A percentile compares a stretch with the other conserved stretches of the same genome.
Conservation (phyloP, 2,113 vertebrate species). For the Notechis scutatus region DNA sequence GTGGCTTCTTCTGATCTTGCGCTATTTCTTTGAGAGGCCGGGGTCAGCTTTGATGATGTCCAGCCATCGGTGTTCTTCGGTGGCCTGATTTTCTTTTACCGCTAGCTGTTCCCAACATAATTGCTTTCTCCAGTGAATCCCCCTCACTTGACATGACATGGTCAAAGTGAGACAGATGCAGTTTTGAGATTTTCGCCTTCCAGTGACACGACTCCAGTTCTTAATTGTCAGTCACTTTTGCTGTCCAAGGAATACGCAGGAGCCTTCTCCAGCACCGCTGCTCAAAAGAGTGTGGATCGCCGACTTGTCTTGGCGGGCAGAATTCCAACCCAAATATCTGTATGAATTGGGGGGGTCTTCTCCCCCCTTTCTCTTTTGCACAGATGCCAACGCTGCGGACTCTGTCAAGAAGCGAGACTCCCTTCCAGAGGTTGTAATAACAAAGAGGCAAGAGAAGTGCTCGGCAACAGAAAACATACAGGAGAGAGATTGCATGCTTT, state of each 20-base stretch:
- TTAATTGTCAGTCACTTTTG: neutral
- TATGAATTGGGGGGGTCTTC: neutral
- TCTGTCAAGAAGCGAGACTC: slow-evolving; percentile 8
- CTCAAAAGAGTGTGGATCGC: neutral
- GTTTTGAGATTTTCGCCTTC: too few relatives aligned
- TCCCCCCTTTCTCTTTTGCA: neutral
- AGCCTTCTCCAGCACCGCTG: neutral
- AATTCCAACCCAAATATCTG: neutral
- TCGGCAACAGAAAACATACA: slow-evolving; percentile 52
- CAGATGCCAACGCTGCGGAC: neutral
- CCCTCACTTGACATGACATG: too few relatives aligned
- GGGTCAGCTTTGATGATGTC: neutral
- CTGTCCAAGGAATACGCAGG: neutral
- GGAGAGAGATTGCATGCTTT: slow-evolving; percentile 51
- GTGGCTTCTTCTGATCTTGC: neutral
- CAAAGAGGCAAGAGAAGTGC: slow-evolving; percentile 43
- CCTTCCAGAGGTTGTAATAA: slow-evolving; percentile 36
- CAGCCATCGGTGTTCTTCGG: neutral
- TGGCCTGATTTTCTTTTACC: neutral
- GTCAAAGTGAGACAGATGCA: too few relatives aligned
- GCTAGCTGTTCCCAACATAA: neutral
- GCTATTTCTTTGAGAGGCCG: neutral
- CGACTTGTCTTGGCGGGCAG: neutral
- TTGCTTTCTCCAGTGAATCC: neutral
- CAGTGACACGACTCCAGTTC: too few relatives aligned